Evolutionary conservation across 2,113 vertebrate species (phyloP).

Genomic region (Apaloderma vittatum): DNA sequence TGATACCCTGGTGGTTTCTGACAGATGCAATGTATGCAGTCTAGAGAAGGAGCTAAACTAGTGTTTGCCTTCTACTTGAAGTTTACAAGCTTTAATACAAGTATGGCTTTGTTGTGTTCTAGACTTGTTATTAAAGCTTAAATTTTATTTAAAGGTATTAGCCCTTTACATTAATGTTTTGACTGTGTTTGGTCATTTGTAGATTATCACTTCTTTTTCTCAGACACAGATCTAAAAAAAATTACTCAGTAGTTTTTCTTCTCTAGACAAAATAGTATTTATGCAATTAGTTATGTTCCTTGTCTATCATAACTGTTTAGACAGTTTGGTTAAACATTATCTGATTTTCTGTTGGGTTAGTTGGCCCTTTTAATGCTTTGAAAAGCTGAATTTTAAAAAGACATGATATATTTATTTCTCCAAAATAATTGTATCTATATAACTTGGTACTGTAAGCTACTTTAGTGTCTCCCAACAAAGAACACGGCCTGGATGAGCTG

Average conservation of each 20-base stretch:
- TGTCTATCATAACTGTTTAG: background rate
- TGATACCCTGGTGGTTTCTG: accelerated
- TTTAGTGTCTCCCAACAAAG: background rate
- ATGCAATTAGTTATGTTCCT: background rate
- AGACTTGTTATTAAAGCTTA: background rate
- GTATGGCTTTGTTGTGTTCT: background rate
- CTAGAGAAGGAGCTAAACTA: background rate
- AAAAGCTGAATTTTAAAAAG: background rate
- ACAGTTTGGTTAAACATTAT: background rate
- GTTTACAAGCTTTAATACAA: background rate
- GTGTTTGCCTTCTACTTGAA: background rate
- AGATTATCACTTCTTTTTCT: background rate
- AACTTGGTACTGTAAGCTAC: background rate
- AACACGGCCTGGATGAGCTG: background rate
- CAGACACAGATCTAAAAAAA: background rate
- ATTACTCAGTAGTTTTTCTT: background rate
- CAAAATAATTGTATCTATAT: background rate
- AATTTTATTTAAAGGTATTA: background rate
- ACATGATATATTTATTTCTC: background rate
- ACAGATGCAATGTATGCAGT: background rate
- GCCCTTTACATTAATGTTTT: background rate
- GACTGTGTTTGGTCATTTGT: background rate
- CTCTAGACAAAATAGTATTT: background rate
- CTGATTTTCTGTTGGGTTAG: background rate
- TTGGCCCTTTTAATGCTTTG: background rate